Evolutionary conservation across 2,113 vertebrate species (phyloP), one percentile per base, ranked within the genome.

Genomic region (Tragelaphus imberbis): DNA sequence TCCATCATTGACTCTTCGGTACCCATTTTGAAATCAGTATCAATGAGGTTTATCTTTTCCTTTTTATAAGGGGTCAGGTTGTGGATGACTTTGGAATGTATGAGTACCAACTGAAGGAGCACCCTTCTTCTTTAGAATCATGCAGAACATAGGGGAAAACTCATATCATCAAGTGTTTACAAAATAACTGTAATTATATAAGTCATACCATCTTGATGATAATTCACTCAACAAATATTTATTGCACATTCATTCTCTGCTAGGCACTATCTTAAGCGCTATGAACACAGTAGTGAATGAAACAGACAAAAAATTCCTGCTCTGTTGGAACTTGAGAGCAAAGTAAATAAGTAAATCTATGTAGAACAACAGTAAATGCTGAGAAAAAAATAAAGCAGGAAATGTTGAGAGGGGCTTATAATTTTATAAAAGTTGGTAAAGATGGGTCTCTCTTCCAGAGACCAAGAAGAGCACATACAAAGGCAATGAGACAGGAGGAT

Each of bases 181-280:
- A 86, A 89, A 94, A 91, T 84, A 94, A 91, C 68, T 85, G 6
- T 77, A 63, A 91, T 97, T 89, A 92, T 55, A 19, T 63, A 75
- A 94, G 68, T 88, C 81, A 75, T 91, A 27, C 15, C 2, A 80
- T 53, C 58, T 94, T 53, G 56, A 80, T 65, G 30, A 47, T 23
- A 88, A 93, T 92, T 96, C 80, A 71, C 51, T 97, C 89, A 89
- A 2, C 6, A 94, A 88, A 77, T 82, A 85, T 44, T 89, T 55
- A 55, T 81, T 27, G 30, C 28, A 56, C 13, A 3, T n/a, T 71
- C 30, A 55, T 56, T 80, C 82, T 80, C 3, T 86, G 58, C 15
- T 30, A 81, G 79, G 49, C n/a, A 59, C 30, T 84, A 12, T 33
- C 94, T 65, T 81, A 87, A 95, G 28, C 16, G 55, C 51, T 71